Evolutionary conservation across 23 tunicate species (phyloP), one percentile per base, ranked within the genome.

Genomic region (Corella eumyota): DNA sequence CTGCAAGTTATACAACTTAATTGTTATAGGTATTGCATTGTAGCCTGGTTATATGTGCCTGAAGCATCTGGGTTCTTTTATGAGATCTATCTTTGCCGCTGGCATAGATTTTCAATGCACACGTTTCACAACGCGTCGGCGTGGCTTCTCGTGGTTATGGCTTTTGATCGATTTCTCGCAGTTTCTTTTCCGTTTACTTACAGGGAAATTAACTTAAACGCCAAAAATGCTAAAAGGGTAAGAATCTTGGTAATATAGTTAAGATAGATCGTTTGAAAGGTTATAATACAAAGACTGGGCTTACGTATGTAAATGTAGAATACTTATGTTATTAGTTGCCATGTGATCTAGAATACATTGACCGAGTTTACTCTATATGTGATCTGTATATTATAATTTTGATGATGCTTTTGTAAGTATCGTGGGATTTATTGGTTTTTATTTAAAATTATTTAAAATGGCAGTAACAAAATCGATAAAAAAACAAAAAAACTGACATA

Each of bases 51-150:
- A 36, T 82, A 74, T 61, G 58, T 67, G 17, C 44, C 81, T 7
- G 36, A 55, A 19, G 24, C 58, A 23, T 28, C 60, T 29, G 60
- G 54, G 0, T 57, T 59, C 44, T 66, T 61, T 28, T 82, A 82
- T 63, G 81, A 74, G 34, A 54, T 67, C 21, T 66, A 82, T 55
- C 11, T 82, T 27, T 82, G 92, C 62, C 50, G 92, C 21, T 74
- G 81, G 81, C 92, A 82, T 57, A 72, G 92, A 4, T 67, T 82
- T 17, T 34, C 67, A 1, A 82, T 82, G 92, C 92, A 82, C 57
- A 32, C 58, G 3, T 82, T 55, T 40, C 92, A 82, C 71, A 82
- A 74, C 60, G 81, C 81, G 4, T 70, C 92, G 24, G 92, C 64
- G 53, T 82, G 92, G 92, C 54, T 82, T 51, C 59, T 82, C 7